Evolutionary conservation across 2,797 vertebrate genomes (phyloP), one percentile per base, ranked within the genome.

Genomic region (Miichthys miiuy): DNA sequence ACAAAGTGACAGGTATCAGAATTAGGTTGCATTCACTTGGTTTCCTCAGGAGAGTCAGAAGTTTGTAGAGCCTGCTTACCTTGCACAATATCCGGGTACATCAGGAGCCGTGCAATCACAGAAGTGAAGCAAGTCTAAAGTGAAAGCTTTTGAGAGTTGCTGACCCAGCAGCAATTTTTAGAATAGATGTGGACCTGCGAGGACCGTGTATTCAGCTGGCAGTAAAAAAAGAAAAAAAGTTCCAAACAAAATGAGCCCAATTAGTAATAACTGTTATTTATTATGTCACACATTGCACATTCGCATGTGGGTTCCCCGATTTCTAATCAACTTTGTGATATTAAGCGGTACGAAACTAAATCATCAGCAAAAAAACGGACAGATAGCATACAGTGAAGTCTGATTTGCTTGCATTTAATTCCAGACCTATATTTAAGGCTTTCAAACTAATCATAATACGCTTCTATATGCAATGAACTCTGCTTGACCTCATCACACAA

Each of bases 1-100:
- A 60, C 69, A 89, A 84, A 88, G 86, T 89, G 88, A 85, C 86
- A 86, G 76, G 73, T 68, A 78, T 85, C 82, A 81, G 81, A 85
- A 80, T 84, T 73, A 78, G 76, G 52, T 20, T 73, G 82, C 82
- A 60, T 80, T 84, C 63, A 21, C 27, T 34, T 11, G 12, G 30
- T 79, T 69, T 87, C 68, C 79, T 81, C 79, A 6, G 72, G 72
- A 84, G 82, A 82, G 52, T 71, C 73, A 62, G 18, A 65, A 69
- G 76, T 84, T 81, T 80, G 80, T 67, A 48, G 66, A 68, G 63
- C 58, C 62, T 82, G 84, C 87, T 83, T 81, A 72, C 83, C 75
- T 87, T 82, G 85, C 84, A 87, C 72, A 75, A 72, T 84, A 76
- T 80, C n/a, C 44, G 65, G 72, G 83, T 75, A 75, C 66, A 74